Evolutionary conservation across 2,113 vertebrate species (phyloP).

Genomic region (Talpa occidentalis): DNA sequence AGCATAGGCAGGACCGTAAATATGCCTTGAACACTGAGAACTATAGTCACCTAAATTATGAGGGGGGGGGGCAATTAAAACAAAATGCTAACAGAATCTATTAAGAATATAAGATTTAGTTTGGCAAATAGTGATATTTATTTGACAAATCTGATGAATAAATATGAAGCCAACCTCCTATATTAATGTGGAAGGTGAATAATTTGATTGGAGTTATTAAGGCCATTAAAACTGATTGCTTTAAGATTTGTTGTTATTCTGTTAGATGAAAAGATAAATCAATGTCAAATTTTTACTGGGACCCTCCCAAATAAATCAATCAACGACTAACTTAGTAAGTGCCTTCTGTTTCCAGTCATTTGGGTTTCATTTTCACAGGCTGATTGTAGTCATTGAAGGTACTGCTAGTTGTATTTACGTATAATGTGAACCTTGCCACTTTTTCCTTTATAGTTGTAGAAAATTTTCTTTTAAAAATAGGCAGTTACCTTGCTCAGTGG

Average conservation of each 20-base stretch:
- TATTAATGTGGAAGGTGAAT: conserved; percentile 88
- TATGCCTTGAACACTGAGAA: not conserved
- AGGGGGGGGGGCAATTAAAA: conserved; percentile 51
- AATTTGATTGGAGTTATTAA: conserved; percentile 88
- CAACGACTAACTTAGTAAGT: conserved; percentile 80
- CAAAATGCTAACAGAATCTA: conserved; percentile 44
- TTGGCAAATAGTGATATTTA: conserved; percentile 72
- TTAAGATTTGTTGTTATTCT: conserved; percentile 90
- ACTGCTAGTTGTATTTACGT: conserved; percentile 26
- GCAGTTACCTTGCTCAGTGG: not conserved
- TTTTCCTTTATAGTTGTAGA: conserved; percentile 36
- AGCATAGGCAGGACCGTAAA: not conserved
- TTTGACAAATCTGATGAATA: conserved; percentile 86
- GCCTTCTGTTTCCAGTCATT: conserved; percentile 71
- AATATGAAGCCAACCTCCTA: conserved; percentile 88
- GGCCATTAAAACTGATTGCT: conserved; percentile 89
- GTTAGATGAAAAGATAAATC: conserved; percentile 91
- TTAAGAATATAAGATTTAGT: conserved; percentile 61
- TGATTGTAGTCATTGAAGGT: conserved; percentile 54
- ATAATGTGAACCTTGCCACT: conserved; percentile 43
- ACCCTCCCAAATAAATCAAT: conserved; percentile 83
- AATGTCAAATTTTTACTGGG: conserved; percentile 85
- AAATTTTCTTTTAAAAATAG: conserved; percentile 61
- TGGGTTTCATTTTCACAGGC: conserved; percentile 73
- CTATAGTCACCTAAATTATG: conserved; percentile 32